Conservation (phyloP, 92 coral and sea anemone species). For the Epizoanthus fatuus region DNA sequence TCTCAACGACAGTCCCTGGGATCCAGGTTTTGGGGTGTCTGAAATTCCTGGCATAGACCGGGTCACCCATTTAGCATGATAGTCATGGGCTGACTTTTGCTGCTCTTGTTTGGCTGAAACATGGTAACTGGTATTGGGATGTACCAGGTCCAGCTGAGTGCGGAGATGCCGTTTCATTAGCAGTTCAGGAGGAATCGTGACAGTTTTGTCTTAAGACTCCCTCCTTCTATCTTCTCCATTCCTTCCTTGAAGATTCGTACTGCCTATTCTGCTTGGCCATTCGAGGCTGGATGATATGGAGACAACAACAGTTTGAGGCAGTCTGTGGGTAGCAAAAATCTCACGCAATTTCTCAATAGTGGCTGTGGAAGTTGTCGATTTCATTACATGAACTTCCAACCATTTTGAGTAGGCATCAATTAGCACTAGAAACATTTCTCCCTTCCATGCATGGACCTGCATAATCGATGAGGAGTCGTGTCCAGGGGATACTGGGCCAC, state of each 20-base stretch:
- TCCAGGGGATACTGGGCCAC: too few relatives aligned
- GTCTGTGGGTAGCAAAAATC: constrained; percentile 54
- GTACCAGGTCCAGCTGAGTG: constrained; percentile 8
- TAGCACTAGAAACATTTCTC: constrained; percentile 39
- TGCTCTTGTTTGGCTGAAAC: constrained; percentile 25
- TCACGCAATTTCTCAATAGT: constrained; percentile 57
- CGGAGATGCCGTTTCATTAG: constrained; percentile 8
- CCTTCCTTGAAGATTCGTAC: constrained; percentile 53
- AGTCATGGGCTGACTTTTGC: constrained; percentile 29
- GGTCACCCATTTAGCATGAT: background rate
- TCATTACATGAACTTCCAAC: constrained; percentile 56
- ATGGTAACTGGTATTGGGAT: constrained; percentile 11
- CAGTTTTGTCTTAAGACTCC: constrained; percentile 39
- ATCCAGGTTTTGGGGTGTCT: background rate
- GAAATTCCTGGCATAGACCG: background rate
- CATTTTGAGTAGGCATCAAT: constrained; percentile 48
- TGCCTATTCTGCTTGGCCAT: constrained; percentile 36
- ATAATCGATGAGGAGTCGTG: constrained; percentile 39
- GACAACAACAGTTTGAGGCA: constrained; percentile 55
- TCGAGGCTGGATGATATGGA: constrained; percentile 61
- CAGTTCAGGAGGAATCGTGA: constrained; percentile 48
- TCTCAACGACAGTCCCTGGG: background rate
- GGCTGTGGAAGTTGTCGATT: constrained; percentile 50
- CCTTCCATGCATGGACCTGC: constrained; percentile 36
- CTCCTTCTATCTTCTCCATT: constrained; percentile 54